Conservation (phyloP, 1,140 invertebrate species). For the Conus ventricosus region DNA sequence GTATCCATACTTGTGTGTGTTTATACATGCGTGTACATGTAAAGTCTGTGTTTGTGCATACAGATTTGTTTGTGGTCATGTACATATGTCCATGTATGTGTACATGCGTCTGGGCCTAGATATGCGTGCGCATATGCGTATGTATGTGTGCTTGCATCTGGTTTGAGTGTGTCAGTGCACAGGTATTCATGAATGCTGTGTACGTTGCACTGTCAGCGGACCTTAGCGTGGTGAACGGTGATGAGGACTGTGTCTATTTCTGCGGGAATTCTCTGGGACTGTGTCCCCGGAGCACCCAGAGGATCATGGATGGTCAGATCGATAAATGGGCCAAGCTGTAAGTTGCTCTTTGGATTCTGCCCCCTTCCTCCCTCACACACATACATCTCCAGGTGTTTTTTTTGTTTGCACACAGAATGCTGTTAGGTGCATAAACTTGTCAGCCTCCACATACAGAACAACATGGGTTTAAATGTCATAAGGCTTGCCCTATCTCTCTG, state of each 20-base stretch:
- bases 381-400: neutral
- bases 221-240: conserved; percentile 63
- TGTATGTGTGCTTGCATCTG: no score
- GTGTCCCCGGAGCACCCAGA: conserved; percentile 74
- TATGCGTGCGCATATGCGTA: no score
- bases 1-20: no score
- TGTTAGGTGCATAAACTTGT: no score
- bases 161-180: no score
- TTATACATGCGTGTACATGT: no score
- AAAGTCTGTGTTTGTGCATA: no score
- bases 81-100: no score
- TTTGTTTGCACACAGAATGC: neutral
- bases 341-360: conserved; percentile 42
- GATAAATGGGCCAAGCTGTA: conserved; percentile 77
- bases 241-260: conserved; percentile 78
- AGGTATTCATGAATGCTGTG: neutral
- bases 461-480: neutral
- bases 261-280: conserved; percentile 79
- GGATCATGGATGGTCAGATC: conserved; percentile 72
- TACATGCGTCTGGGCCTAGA: no score
- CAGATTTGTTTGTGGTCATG: no score
- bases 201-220: conserved; percentile 66
- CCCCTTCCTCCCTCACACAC: neutral
- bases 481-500: no score
- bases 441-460: no score